Evolutionary conservation across 2,113 vertebrate species (phyloP).

Genomic region (Willisornis vidua): DNA sequence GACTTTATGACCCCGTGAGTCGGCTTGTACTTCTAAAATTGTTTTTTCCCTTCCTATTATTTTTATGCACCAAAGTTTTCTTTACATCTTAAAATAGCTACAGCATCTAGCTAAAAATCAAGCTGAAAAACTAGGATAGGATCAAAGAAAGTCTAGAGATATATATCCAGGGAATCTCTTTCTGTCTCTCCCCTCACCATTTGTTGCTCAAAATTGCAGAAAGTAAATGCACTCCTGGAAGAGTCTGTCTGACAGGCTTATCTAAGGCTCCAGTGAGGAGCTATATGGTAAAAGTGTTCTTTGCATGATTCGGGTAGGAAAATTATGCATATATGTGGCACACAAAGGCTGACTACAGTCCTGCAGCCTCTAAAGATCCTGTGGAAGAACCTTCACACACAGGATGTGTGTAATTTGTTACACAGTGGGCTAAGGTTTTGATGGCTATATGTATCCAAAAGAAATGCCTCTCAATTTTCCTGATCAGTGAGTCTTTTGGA

Average conservation of each 20-base stretch:
- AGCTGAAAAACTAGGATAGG: neutral
- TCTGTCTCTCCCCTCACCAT: neutral
- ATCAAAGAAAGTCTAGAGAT: conserved; percentile 3
- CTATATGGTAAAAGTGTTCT: neutral
- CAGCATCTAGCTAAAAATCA: neutral
- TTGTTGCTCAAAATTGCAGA: neutral
- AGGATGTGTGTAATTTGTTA: neutral
- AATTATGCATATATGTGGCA: neutral
- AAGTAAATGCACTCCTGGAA: neutral
- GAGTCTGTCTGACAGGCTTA: neutral
- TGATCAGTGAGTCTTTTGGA: neutral
- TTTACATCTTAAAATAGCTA: conserved; percentile 15
- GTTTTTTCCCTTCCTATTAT: neutral
- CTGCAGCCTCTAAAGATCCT: neutral
- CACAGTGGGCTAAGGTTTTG: neutral
- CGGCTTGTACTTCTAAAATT: neutral
- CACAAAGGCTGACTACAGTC: neutral
- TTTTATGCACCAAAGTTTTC: neutral
- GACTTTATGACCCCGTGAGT: neutral
- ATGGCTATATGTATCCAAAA: neutral
- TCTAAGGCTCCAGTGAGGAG: neutral
- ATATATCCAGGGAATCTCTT: neutral
- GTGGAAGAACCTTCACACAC: neutral
- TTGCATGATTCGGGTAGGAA: neutral
- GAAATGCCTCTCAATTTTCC: neutral